These are phyloP conservation scores for Sebastes vulpes DNA, from an alignment of 2,797 vertebrate genomes.

Conservation along the genomic window DNA sequence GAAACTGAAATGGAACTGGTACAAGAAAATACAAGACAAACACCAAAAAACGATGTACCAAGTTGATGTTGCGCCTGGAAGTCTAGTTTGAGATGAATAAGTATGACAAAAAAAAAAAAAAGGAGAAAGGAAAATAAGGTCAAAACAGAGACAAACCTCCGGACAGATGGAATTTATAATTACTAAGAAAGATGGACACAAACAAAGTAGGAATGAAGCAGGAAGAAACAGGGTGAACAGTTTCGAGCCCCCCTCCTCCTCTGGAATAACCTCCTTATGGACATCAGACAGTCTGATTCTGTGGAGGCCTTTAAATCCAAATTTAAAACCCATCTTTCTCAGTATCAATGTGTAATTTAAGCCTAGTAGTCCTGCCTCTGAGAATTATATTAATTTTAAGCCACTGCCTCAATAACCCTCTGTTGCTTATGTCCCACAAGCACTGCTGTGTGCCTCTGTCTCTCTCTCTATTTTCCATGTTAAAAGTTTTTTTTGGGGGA, in stretches of 20 bases:
- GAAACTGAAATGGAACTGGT: constrained; percentile 46
- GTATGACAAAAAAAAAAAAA: constrained; percentile 21
- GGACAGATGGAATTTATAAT: constrained; percentile 26
- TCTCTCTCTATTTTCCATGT: too few relatives aligned
- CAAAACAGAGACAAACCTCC: constrained; percentile 6
- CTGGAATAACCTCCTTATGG: too few relatives aligned
- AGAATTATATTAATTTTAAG: too few relatives aligned
- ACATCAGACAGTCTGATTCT: not conserved
- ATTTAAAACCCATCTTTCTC: too few relatives aligned
- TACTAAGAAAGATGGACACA: constrained; percentile 12
- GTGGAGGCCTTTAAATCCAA: too few relatives aligned
- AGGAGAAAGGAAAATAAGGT: not conserved
- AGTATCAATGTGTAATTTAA: too few relatives aligned
- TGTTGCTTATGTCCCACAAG: too few relatives aligned
- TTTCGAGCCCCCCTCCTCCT: not conserved
- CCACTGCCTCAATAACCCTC: too few relatives aligned
- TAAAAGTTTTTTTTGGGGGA: too few relatives aligned
- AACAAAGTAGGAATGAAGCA: not conserved
- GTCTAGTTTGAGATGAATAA: constrained; percentile 20
- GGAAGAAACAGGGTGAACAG: not conserved
- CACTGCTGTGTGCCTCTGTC: too few relatives aligned
- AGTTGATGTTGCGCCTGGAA: not conserved
- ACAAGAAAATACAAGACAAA: constrained; percentile 49
- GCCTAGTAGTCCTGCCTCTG: too few relatives aligned
- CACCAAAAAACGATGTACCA: constrained; percentile 24